Conservation (phyloP, 2,888 invertebrate species). For the Drosophila parthenogenetica region DNA sequence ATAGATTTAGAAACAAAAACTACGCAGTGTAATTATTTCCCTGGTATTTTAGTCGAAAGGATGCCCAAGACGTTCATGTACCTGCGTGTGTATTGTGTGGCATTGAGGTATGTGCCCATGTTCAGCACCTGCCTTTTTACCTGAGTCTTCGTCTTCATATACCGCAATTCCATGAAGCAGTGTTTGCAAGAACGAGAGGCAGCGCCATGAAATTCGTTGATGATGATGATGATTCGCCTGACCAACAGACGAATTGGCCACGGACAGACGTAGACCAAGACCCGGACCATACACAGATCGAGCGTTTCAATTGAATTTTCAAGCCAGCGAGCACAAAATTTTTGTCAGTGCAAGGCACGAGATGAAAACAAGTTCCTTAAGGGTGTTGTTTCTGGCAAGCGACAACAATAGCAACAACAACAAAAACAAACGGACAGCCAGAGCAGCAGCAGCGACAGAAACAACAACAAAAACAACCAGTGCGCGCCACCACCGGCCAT, state of each 20-base stretch:
- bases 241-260: slow-evolving; percentile 30
- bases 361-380: slow-evolving; percentile 76
- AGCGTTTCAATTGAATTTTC: slow-evolving; percentile 38
- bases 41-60: slow-evolving; percentile 31
- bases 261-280: slow-evolving; percentile 13
- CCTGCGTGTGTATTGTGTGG: slow-evolving; percentile 4
- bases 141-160: slow-evolving; percentile 26
- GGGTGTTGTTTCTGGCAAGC: slow-evolving; percentile 64
- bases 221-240: slow-evolving; percentile 24
- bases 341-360: slow-evolving; percentile 67
- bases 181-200: neutral
- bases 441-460: slow-evolving; percentile 17
- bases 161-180: slow-evolving; percentile 38
- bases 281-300: neutral
- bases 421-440: slow-evolving; percentile 16
- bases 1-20: slow-evolving; percentile 21
- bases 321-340: slow-evolving; percentile 48
- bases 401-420: slow-evolving; percentile 21
- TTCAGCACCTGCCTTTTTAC: slow-evolving; percentile 57
- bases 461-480: slow-evolving; percentile 28
- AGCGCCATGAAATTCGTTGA: slow-evolving; percentile 20
- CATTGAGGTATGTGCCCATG: slow-evolving; percentile 6
- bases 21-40: slow-evolving; percentile 42
- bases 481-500: slow-evolving; percentile 63
- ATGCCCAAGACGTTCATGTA: slow-evolving; percentile 45